phyloP scores from a whole-genome alignment of 2,113 vertebrate genomes.

The Diphyllodes magnificus region DNA sequence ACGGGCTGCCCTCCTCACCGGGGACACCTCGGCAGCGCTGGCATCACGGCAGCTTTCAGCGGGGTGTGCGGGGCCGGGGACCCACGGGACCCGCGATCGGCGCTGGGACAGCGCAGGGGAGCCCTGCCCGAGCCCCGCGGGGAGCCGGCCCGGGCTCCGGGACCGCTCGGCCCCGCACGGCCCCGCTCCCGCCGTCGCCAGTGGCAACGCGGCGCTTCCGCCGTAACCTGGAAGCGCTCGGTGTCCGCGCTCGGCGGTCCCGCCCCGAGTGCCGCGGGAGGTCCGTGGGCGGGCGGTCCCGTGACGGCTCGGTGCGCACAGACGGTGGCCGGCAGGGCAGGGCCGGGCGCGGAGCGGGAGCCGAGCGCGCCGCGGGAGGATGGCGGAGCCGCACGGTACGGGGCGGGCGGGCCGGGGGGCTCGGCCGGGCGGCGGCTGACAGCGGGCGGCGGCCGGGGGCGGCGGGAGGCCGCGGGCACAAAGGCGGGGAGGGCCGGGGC shows the following conservation, averaged over 20 bases:
- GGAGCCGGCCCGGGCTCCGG: not conserved
- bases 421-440: not conserved
- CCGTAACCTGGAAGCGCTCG: conserved; percentile 19
- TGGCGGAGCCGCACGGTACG: not conserved
- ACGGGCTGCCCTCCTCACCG: not conserved
- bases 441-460: too few relatives aligned
- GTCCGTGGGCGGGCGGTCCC: conserved; percentile 45
- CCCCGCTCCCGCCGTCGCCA: not conserved
- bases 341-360: not conserved
- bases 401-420: not conserved
- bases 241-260: not conserved
- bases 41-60: not conserved
- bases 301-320: conserved; percentile 52
- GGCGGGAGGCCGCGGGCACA: too few relatives aligned
- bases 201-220: conserved; percentile 5
- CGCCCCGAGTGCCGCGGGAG: conserved; percentile 17
- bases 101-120: not conserved
- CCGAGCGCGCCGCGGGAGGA: too few relatives aligned
- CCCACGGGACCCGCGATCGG: not conserved
- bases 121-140: not conserved
- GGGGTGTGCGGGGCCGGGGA: not conserved
- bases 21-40: not conserved
- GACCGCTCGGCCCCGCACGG: not conserved
- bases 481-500: too few relatives aligned
- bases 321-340: conserved; percentile 26